A percentile compares a stretch with the other conserved stretches of the same genome.
These are phyloP conservation scores for Orchestes rusci DNA, from an alignment of 2,888 invertebrate species.

Conservation along the genomic window DNA sequence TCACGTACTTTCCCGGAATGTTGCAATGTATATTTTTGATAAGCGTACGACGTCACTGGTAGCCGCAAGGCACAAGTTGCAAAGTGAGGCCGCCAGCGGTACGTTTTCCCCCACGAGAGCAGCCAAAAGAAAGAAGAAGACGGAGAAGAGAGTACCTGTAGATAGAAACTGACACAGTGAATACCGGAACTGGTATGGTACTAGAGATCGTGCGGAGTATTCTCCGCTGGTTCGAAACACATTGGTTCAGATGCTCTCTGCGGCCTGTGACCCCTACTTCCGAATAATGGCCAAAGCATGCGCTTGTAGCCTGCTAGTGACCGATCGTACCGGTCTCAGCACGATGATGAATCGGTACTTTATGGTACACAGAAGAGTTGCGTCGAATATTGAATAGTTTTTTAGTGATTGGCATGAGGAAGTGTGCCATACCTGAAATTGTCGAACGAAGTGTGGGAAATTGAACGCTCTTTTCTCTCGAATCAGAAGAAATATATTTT, in stretches of 20 bases:
- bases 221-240: conserved; percentile 19
- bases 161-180: conserved; percentile 37
- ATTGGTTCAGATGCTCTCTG: conserved; percentile 11
- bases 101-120: conserved; percentile 4
- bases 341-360: conserved; percentile 1
- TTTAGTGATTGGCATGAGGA: no score
- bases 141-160: conserved; percentile 29
- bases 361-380: no score
- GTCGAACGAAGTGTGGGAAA: no score
- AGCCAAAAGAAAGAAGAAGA: conserved; percentile 19
- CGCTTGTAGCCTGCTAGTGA: conserved; percentile 13
- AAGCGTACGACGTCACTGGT: conserved; percentile 26
- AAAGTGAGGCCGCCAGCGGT: conserved; percentile 26
- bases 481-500: no score
- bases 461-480: no score
- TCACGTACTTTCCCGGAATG: no score
- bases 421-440: no score
- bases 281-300: conserved; percentile 20
- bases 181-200: conserved; percentile 33
- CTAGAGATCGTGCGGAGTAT: conserved; percentile 27
- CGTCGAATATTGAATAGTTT: no score
- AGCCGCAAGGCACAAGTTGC: conserved; percentile 34
- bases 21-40: no score
- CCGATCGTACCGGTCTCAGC: conserved; percentile 9
- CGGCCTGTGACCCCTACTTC: conserved; percentile 22